phyloP scores from a whole-genome alignment of 2,888 invertebrate genomes.

The Phengaris alcon region DNA sequence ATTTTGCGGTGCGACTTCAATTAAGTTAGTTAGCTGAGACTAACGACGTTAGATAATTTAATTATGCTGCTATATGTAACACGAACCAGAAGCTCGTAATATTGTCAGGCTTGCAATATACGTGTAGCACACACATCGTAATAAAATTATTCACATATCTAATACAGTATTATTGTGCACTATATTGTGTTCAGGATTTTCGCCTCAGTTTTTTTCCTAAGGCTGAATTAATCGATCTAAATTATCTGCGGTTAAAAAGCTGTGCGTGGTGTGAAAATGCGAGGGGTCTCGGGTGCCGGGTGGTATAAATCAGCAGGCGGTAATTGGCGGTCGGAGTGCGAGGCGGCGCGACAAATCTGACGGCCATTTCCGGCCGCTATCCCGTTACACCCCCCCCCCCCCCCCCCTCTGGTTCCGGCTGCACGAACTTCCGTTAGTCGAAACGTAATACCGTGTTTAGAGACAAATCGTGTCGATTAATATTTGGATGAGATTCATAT shows the following conservation, averaged over 20 bases:
- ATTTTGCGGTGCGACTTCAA: conserved; percentile 10
- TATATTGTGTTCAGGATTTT: no score
- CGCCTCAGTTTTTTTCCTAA: not conserved
- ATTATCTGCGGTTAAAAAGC: conserved; percentile 19
- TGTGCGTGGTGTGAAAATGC: conserved; percentile 15
- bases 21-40: conserved; percentile 14
- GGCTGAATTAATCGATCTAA: conserved; percentile 4
- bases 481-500: not conserved
- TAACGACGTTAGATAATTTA: conserved; percentile 7
- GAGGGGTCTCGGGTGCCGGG: conserved; percentile 35
- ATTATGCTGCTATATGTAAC: not conserved
- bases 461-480: conserved; percentile 5
- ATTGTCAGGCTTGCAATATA: not conserved
- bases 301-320: conserved; percentile 46
- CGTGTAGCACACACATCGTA: not conserved
- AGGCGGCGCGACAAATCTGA: conserved; percentile 63
- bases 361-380: conserved; percentile 59
- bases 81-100: conserved; percentile 1
- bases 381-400: conserved; percentile 46
- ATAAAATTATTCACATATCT: no score
- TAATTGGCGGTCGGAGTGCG: conserved; percentile 62
- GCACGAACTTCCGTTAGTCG: conserved; percentile 26
- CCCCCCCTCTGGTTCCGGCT: conserved; percentile 38
- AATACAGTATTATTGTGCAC: no score
- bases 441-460: conserved; percentile 27